Conservation (phyloP, 2,888 invertebrate species). For the Meta bourneti region DNA sequence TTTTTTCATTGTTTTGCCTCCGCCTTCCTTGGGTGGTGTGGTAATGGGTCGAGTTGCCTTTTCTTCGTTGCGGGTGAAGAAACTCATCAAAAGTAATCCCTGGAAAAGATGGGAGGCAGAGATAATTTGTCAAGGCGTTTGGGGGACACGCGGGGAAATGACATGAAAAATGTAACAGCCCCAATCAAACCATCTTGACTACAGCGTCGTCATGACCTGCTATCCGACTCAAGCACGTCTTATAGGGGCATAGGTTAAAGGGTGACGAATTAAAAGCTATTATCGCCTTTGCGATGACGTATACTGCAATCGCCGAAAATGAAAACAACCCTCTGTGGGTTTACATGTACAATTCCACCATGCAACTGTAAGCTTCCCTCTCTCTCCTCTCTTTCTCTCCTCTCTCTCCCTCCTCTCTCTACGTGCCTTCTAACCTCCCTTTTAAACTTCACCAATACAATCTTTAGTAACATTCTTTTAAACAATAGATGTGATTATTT, state of each 20-base stretch:
- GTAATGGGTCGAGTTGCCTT: background rate
- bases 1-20: background rate
- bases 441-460: too few species aligned
- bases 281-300: too few species aligned
- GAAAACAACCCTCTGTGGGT: too few species aligned
- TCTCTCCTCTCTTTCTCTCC: too few species aligned
- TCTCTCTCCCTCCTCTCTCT: too few species aligned
- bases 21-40: background rate
- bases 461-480: too few species aligned
- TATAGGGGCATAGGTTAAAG: background rate
- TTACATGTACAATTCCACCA: too few species aligned
- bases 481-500: too few species aligned
- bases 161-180: background rate
- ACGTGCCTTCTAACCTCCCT: too few species aligned
- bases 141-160: too few species aligned
- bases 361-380: too few species aligned
- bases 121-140: background rate
- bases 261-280: background rate
- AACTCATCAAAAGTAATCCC: slow-evolving; percentile 45
- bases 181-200: background rate
- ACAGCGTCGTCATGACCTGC: background rate
- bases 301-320: too few species aligned
- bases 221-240: background rate
- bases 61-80: slow-evolving; percentile 45
- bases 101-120: background rate